Base-by-base conservation (phyloP, 2,797 vertebrate species). In the Mastacembelus armatus region DNA sequence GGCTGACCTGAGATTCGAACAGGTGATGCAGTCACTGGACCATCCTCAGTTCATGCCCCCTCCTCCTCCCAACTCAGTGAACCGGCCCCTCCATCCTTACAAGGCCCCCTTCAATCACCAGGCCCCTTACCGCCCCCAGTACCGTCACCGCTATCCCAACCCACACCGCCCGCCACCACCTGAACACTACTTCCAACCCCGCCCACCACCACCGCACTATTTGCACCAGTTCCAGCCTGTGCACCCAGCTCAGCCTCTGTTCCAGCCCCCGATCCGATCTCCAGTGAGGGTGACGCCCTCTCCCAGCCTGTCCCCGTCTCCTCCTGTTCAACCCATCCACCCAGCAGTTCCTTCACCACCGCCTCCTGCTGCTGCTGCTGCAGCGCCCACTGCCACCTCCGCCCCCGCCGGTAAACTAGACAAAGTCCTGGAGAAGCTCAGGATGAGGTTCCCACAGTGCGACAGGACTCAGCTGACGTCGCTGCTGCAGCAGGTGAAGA, bases 401-500 rank as follows among this genome's bases (percentile, higher is more conserved):
- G 64, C 73, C 1, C 77, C 95, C 0, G 82, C 91, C 0, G 95
- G 93, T 44, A 96, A 95, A 77, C 92, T 97, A 70, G 95, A 96
- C 51, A 96, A 95, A 81, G 88, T 98, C 59, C 90, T 99, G 88
- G 96, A 98, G 79, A 96, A 94, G 81, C 81, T 99, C 1, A 74
- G 94, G 49, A 16, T 85, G 6, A 91, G 92, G 0, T 98, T 96
- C 73, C 96, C 97, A 0, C 94, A 95, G 57, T 97, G 95, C 90
- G 95, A 88, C 89, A 95, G 94, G 86, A 75, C 85, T 10, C 95
- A 96, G 84, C 93, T 99, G 85, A 96, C 89, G 65, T 85, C 86
- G 15, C 94, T 96, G 66, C 93, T 99, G 71, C 95, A 97, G 93
- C 95, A 98, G 88, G 96, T 99, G 77, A 99, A 99, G 90, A 94